Conservation (phyloP, 2,888 invertebrate genomes). For the Caenorhabditis angaria region DNA sequence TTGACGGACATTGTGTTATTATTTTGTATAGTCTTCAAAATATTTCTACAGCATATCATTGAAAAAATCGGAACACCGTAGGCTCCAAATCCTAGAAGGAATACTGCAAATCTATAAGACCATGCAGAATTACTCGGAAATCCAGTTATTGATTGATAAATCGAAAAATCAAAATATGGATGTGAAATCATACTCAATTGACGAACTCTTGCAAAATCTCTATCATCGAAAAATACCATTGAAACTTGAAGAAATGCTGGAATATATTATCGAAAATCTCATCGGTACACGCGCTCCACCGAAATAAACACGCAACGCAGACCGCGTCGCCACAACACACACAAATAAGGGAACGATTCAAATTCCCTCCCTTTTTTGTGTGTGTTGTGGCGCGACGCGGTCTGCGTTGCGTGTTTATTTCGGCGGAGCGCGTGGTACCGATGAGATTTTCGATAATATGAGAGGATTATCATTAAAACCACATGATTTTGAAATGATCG, state of each 20-base stretch:
- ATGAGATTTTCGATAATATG: no score
- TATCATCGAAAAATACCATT: slow-evolving; percentile 19
- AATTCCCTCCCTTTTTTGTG: no score
- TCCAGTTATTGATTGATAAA: slow-evolving; percentile 31
- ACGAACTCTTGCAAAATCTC: slow-evolving; percentile 22
- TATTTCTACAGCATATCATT: background rate
- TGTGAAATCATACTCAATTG: slow-evolving; percentile 20
- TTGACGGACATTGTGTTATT: background rate
- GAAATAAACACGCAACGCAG: no score
- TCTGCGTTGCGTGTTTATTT: no score
- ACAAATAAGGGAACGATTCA: no score
- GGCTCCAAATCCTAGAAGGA: slow-evolving; percentile 24
- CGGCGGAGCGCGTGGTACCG: no score
- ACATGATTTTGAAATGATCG: slow-evolving; percentile 11
- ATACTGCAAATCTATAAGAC: slow-evolving; percentile 21
- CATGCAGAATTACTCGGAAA: no score
- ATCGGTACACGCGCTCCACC: no score
- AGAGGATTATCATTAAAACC: slow-evolving; percentile 22
- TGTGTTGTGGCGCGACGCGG: no score
- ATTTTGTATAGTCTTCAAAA: background rate
- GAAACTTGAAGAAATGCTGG: slow-evolving; percentile 20
- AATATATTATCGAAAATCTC: no score
- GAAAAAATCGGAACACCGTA: slow-evolving; percentile 19
- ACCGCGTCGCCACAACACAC: no score
- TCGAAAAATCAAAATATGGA: slow-evolving; percentile 23